Conservation (phyloP, 64 coral and sea anemone species). For the Trachythela sp. region DNA sequence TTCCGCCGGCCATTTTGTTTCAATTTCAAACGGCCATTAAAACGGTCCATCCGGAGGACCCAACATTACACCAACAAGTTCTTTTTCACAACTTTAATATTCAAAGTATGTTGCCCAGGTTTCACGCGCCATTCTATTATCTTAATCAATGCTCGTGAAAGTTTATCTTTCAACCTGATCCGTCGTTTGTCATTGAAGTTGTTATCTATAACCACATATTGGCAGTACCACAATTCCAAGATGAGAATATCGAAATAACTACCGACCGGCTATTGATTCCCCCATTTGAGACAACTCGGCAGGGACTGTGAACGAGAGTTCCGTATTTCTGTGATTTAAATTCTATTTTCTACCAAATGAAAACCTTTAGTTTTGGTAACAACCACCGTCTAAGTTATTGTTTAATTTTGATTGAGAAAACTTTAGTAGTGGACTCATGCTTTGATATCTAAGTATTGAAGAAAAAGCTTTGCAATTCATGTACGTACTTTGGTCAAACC, state of each 20-base stretch:
- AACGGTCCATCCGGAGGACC: slow-evolving; percentile 59
- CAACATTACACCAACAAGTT: slow-evolving; percentile 59
- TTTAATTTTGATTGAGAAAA: no score
- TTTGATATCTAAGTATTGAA: no score
- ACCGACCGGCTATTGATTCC: slow-evolving; percentile 39
- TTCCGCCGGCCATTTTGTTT: no score
- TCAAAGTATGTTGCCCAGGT: slow-evolving; percentile 52
- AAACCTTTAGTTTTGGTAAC: slow-evolving; percentile 42
- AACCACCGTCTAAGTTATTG: slow-evolving; percentile 28
- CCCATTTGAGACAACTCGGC: neutral
- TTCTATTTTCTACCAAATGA: neutral
- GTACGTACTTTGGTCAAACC: no score
- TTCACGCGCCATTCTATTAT: slow-evolving; percentile 39
- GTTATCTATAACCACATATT: slow-evolving; percentile 48
- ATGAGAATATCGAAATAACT: slow-evolving; percentile 47
- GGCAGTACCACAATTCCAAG: slow-evolving; percentile 41
- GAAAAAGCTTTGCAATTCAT: no score
- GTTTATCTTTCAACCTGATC: slow-evolving; percentile 27
- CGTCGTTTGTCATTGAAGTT: slow-evolving; percentile 2
- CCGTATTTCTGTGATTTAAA: neutral
- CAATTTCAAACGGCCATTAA: neutral
- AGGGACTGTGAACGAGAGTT: slow-evolving; percentile 40
- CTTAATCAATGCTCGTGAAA: slow-evolving; percentile 39
- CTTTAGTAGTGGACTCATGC: no score
- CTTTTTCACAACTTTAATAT: slow-evolving; percentile 38